Base-by-base conservation (phyloP, 2,113 vertebrate species). In the Coptodon bakossiorum region DNA sequence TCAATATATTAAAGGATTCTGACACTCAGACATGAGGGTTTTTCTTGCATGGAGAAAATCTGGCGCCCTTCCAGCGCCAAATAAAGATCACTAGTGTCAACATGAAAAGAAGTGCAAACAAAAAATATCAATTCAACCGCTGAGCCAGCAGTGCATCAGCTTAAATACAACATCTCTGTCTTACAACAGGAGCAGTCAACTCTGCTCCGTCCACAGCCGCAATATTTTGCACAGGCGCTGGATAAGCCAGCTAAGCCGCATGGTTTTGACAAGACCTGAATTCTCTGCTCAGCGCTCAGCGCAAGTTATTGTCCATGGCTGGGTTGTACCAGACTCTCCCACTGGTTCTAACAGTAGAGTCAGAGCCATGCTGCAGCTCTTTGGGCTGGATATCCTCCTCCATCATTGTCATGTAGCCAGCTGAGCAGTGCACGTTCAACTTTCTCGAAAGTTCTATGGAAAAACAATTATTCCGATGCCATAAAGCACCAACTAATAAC, bases 191-290 rank as follows among this genome's bases (percentile, higher is more conserved):
- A 66, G 45, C 43, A 31, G 45, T 78, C 73, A 78, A 78, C 43
- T 78, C 45, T 52, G 24, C 16, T 52, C 6, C 6, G 3, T 31
- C 17, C 16, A 78, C 27, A 50, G 45, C 27, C 2, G 6, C 17
- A 52, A 78, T 52, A 78, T 78, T 78, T 78, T 78, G 45, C 27
- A 6, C 73, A 52, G 73, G 10, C 10, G 11, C 43, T 78, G 45
- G 27, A 31, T 50, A 78, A 78, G 43, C 43, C 43, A 50, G 71
- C 43, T 78, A 78, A 78, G 45, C 71, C 10, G 4, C 10, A 1
- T 50, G 71, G 71, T 78, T 78, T 78, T 19, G 27, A 78, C 71
- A 78, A 78, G 71, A 78, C 71, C 71, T n/a, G 43, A 19, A 78
- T 50, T 29, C 71, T 31, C 71, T 50, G 43, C 45, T 31, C 16